Percentiles rank a stretch among this genome's conserved stretches.
Evolutionary conservation across 2,888 invertebrate species (phyloP).

Genomic region (Oscheius sp.): DNA sequence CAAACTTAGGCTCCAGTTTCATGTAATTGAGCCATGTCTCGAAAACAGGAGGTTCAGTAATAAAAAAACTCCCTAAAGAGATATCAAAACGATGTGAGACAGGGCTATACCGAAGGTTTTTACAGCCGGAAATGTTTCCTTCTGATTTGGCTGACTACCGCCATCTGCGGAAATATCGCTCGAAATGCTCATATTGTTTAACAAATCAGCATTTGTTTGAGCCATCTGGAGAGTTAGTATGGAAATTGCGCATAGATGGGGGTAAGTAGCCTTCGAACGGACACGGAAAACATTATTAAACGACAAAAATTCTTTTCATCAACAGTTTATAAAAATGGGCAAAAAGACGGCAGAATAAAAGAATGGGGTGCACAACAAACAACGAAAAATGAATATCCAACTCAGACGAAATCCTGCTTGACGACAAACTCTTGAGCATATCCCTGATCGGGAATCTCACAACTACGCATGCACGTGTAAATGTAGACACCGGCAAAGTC

Average conservation of each 20-base stretch:
- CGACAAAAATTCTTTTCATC: not conserved
- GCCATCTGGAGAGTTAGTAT: not conserved
- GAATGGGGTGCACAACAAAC: constrained; percentile 4
- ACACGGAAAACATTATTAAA: not conserved
- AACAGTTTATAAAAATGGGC: not conserved
- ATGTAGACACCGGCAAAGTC: constrained; percentile 91
- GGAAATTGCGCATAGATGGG: not conserved
- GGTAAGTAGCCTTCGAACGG: not conserved
- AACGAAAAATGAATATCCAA: not conserved
- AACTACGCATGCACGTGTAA: constrained; percentile 87
- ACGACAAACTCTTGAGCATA: constrained; percentile 78
- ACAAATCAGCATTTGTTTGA: too few relatives aligned
- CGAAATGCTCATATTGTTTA: too few relatives aligned
- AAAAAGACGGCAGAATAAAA: not conserved
- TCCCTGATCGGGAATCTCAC: constrained; percentile 78
- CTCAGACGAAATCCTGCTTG: constrained; percentile 65
- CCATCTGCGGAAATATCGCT: too few relatives aligned
- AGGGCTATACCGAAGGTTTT: not conserved
- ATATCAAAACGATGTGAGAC: not conserved
- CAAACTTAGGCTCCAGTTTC: not conserved
- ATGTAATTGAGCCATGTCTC: constrained; percentile 7
- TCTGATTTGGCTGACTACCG: not conserved
- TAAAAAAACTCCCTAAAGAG: not conserved
- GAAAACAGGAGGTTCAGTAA: not conserved
- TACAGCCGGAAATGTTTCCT: not conserved